Percentiles rank a stretch among this genome's conserved stretches.
These are phyloP conservation scores for Drosophila arizonae DNA, from an alignment of 1,140 invertebrate species.

Conservation along the genomic window DNA sequence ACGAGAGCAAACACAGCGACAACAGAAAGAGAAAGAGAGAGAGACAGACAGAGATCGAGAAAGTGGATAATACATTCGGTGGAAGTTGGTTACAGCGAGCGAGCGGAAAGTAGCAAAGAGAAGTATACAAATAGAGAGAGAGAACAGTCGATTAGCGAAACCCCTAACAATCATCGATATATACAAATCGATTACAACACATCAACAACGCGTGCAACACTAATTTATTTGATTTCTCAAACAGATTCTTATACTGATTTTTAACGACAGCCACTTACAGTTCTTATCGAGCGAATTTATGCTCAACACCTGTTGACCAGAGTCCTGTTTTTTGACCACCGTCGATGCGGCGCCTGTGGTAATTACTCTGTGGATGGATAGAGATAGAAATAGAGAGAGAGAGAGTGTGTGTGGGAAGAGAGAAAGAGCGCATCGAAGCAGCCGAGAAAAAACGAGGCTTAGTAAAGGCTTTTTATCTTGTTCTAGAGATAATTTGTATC, in stretches of 20 bases:
- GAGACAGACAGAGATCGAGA: conserved; percentile 32
- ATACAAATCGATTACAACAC: conserved; percentile 53
- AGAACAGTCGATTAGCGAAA: conserved; percentile 74
- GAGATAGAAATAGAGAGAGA: conserved; percentile 24
- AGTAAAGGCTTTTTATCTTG: conserved; percentile 32
- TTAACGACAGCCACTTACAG: conserved; percentile 69
- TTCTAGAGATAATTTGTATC: conserved; percentile 6
- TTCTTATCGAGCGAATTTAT: conserved; percentile 81
- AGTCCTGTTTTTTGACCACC: conserved; percentile 80
- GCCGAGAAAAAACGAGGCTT: conserved; percentile 48
- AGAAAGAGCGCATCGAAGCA: conserved; percentile 40
- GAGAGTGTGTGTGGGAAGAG: conserved; percentile 4
- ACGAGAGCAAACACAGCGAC: conserved; percentile 55
- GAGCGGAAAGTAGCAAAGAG: conserved; percentile 56
- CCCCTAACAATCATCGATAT: conserved; percentile 49
- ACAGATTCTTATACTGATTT: conserved; percentile 27
- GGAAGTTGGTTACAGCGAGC: conserved; percentile 49
- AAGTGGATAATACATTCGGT: conserved; percentile 31
- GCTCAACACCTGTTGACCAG: conserved; percentile 79
- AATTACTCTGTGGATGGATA: conserved; percentile 68
- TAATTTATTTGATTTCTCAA: conserved; percentile 54
- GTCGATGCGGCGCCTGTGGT: conserved; percentile 73
- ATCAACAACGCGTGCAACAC: conserved; percentile 76
- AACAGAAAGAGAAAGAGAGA: conserved; percentile 37
- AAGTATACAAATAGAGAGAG: conserved; percentile 40